These are phyloP conservation scores for Bombus huntii DNA, from an alignment of 1,140 invertebrate species.

Conservation along the genomic window DNA sequence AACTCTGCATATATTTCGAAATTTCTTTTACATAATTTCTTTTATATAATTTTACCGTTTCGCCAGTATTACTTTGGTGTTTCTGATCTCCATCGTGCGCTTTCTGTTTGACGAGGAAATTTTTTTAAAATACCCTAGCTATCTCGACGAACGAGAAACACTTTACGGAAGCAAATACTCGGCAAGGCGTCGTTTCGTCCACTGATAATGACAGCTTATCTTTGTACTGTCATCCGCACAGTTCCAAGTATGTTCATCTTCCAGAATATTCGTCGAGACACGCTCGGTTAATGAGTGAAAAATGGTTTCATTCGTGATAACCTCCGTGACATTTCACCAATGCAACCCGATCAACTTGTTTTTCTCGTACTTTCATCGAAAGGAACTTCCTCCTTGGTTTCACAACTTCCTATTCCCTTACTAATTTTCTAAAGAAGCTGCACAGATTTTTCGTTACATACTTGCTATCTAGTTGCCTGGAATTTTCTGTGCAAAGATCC, in stretches of 20 bases:
- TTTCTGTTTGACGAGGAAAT: background rate
- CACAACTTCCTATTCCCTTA: background rate
- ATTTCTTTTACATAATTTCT: background rate
- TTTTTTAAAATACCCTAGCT: background rate
- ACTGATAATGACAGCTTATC: conserved; percentile 42
- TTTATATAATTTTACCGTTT: background rate
- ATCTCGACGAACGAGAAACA: background rate
- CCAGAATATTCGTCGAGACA: conserved; percentile 3
- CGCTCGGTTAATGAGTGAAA: background rate
- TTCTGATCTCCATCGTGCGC: too few species aligned
- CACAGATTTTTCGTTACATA: background rate
- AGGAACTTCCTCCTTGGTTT: too few species aligned
- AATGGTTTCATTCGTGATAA: conserved; percentile 5
- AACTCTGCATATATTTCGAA: background rate
- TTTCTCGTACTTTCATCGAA: background rate
- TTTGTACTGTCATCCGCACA: background rate
- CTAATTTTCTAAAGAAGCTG: background rate
- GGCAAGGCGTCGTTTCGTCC: background rate
- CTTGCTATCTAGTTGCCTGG: too few species aligned
- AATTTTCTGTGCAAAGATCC: background rate
- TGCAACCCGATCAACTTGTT: background rate
- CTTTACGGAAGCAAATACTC: conserved; percentile 21
- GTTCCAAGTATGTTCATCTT: background rate
- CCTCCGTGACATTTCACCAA: background rate
- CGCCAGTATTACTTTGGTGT: background rate